Evolutionary conservation across 2,888 invertebrate genomes (phyloP), one percentile per base, ranked within the genome.

Genomic region (Melikaiella ostensackeni): DNA sequence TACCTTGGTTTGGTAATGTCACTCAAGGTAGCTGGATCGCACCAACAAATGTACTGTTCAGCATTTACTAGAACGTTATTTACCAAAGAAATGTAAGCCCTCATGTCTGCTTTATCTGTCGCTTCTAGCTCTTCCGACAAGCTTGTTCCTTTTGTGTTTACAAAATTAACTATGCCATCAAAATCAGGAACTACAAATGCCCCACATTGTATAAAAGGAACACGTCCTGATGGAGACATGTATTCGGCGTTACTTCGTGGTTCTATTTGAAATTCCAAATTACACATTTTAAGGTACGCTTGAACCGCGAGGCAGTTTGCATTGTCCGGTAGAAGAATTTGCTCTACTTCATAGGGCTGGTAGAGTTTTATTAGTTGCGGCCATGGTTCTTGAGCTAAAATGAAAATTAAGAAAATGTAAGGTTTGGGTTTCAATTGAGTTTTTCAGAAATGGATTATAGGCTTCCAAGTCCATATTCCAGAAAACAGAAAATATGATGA

Each of bases 281-380:
- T 95, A 89, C 97, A 97, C 97, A 99, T 98, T 93, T 97, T 96
- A 30, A 99, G 92, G 89, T 96, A 98, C 0, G 98, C 96, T 90
- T 98, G 97, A 0, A 98, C 98, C 2, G 98, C 97, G 24, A 99
- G 92, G 87, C 98, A 98, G 89, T 97, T 97, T 16, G 99, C 98
- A 92, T 96, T 97, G 90, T 99, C 99, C 3, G 98, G 97, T 70
- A 99, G 92, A 42, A 99, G 92, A 81, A 98, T 98, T 92, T 99
- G 99, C 87, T 98, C 98, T 42, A 96, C 97, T 91, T 98, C 97
- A 89, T 96, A 96, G 0, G 98, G 98, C 88, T 98, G 97, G 91
- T 95, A 98, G 24, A 98, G 91, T 82, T 95, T 94, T 5, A 97
- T 97, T 91, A 97, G 96, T 85, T 96, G 95, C 0, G 98, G 97